phyloP scores from a whole-genome alignment of 2,888 invertebrate genomes.

The Aromia moschata region DNA sequence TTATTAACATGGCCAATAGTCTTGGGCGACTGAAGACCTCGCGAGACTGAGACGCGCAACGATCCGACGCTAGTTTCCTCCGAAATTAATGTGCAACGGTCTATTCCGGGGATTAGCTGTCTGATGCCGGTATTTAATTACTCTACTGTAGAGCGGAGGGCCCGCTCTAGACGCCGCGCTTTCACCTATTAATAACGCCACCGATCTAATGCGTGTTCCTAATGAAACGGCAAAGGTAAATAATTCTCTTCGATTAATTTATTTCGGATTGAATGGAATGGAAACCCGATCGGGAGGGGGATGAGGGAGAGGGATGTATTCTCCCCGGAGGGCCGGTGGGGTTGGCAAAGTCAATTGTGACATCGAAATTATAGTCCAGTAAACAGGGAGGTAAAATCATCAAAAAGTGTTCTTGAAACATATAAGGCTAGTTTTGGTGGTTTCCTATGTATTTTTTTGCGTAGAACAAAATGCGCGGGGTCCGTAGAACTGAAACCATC shows the following conservation, averaged over 20 bases:
- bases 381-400: no score
- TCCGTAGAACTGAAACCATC: no score
- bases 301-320: no score
- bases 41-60: constrained; percentile 45
- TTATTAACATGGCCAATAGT: no score
- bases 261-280: constrained; percentile 14
- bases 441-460: no score
- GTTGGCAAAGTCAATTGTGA: no score
- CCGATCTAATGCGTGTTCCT: constrained; percentile 32
- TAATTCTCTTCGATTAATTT: constrained; percentile 27
- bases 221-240: constrained; percentile 30
- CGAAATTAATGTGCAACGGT: constrained; percentile 50
- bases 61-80: constrained; percentile 48
- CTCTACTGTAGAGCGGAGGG: constrained; percentile 32
- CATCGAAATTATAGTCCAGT: no score
- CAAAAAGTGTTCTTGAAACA: no score
- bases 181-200: constrained; percentile 26
- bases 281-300: constrained; percentile 16
- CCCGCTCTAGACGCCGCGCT: constrained; percentile 28
- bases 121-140: constrained; percentile 40
- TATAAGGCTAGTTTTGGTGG: no score
- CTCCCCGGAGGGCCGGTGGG: no score
- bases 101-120: constrained; percentile 49
- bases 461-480: no score
- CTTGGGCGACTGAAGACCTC: constrained; percentile 45